A percentile compares a stretch with the other conserved stretches of the same genome.
Evolutionary conservation across 2,113 vertebrate genomes (phyloP).

Genomic region (Danio rerio): GRCz12tu NC_133199.1:24523501-24524000

Average conservation of each 20-base stretch:
- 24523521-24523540: neutral
- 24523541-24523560: neutral
- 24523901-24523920: constrained; percentile 90
- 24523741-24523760: neutral
- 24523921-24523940: constrained; percentile 63
- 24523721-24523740: constrained; percentile 39
- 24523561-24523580: constrained; percentile 12
- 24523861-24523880: constrained; percentile 90
- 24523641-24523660: neutral
- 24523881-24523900: constrained; percentile 87
- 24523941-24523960: neutral
- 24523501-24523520: neutral
- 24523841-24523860: constrained; percentile 80
- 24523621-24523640: constrained; percentile 15
- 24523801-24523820: neutral
- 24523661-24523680: constrained; percentile 5
- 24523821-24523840: too few relatives aligned
- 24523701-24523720: constrained; percentile 24
- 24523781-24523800: constrained; percentile 57
- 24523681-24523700: constrained; percentile 16
- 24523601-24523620: too few relatives aligned
- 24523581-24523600: too few relatives aligned
- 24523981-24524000: neutral
- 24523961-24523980: neutral
- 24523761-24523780: constrained; percentile 56